phyloP scores from a whole-genome alignment of 2,888 invertebrate genomes.

The Netelia virgata region DNA sequence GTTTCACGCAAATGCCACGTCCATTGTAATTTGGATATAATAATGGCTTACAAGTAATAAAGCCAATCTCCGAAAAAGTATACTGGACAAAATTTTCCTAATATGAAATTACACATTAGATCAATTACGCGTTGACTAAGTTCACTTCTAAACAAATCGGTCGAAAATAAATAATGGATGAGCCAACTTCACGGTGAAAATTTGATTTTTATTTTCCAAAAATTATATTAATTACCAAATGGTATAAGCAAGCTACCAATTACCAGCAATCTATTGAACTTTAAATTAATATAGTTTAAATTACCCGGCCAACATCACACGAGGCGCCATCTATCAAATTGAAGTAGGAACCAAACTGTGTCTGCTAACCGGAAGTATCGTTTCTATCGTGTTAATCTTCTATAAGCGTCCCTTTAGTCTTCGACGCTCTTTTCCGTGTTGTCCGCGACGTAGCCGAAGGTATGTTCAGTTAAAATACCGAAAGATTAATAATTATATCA shows the following conservation, averaged over 20 bases:
- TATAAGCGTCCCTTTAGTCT: slow-evolving; percentile 43
- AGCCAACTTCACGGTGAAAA: no score
- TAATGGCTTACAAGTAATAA: neutral
- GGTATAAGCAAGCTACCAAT: no score
- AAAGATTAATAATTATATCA: slow-evolving; percentile 52
- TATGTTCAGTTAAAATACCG: slow-evolving; percentile 69
- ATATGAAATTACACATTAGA: no score
- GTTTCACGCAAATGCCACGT: neutral
- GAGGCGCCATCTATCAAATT: slow-evolving; percentile 20
- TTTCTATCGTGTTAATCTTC: slow-evolving; percentile 23
- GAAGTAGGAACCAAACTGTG: neutral
- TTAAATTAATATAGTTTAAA: no score
- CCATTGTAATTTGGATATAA: neutral
- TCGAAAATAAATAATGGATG: no score
- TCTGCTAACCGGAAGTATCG: slow-evolving; percentile 28
- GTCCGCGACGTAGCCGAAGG: slow-evolving; percentile 76
- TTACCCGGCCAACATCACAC: no score
- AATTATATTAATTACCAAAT: no score
- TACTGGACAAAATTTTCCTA: no score
- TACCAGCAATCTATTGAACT: no score
- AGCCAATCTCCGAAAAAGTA: neutral
- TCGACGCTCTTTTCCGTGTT: slow-evolving; percentile 73
- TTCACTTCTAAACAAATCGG: no score
- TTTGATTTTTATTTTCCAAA: no score
- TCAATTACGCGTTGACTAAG: no score